Percentiles rank a stretch among this genome's conserved stretches.
Evolutionary conservation across 2,113 vertebrate species (phyloP).

Genomic region (Sakesphorus luctuosus): DNA sequence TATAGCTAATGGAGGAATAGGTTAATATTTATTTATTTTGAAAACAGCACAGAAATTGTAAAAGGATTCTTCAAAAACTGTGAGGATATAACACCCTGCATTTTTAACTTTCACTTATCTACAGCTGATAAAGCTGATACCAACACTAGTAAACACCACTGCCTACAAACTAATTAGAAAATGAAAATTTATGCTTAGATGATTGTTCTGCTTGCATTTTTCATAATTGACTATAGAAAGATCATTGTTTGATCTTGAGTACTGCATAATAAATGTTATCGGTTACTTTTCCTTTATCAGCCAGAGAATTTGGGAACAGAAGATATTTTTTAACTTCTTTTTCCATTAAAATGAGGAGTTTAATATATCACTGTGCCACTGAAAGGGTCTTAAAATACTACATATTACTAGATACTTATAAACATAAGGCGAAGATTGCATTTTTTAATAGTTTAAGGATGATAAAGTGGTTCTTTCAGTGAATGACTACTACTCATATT

Average conservation of each 20-base stretch:
- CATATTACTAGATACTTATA: neutral
- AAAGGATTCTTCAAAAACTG: neutral
- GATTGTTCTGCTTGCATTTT: neutral
- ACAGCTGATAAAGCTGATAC: neutral
- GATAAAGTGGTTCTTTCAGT: conserved; percentile 7
- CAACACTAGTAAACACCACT: neutral
- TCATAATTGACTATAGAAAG: neutral
- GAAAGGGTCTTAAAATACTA: neutral
- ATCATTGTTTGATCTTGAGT: neutral
- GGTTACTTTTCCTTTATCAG: neutral
- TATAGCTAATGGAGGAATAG: neutral
- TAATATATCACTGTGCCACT: neutral
- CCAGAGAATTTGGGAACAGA: neutral
- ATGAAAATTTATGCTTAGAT: neutral
- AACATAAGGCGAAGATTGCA: neutral
- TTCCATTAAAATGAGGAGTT: neutral
- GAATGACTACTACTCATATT: neutral
- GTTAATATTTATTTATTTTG: neutral
- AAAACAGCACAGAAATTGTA: neutral
- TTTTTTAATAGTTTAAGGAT: neutral
- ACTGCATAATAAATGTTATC: neutral
- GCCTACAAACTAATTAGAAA: neutral
- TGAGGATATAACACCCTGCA: neutral
- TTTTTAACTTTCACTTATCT: neutral
- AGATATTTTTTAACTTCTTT: neutral